These are phyloP conservation scores for Drosophila vallismaia DNA, from an alignment of 2,888 invertebrate genomes.

Conservation along the genomic window DNA sequence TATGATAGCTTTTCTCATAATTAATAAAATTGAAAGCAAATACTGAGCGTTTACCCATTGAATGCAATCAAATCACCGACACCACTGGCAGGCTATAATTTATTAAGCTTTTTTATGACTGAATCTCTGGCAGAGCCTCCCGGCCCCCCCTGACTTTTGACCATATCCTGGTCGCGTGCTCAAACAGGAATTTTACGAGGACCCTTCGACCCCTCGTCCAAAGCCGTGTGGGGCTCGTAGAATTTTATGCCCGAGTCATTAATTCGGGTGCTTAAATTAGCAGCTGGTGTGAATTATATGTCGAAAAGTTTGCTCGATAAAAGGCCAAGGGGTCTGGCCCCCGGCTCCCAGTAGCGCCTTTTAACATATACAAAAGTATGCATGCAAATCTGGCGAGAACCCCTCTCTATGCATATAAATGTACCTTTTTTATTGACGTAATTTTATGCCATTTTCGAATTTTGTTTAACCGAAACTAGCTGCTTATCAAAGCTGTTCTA, in stretches of 20 bases:
- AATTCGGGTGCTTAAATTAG: slow-evolving; percentile 72
- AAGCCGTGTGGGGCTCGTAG: slow-evolving; percentile 36
- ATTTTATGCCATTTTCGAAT: slow-evolving; percentile 61
- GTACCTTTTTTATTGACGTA: slow-evolving; percentile 74
- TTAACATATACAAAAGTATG: slow-evolving; percentile 2
- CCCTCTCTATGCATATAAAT: slow-evolving; percentile 47
- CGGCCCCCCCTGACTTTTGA: slow-evolving; percentile 30
- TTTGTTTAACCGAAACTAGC: slow-evolving; percentile 42
- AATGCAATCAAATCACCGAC: slow-evolving; percentile 15
- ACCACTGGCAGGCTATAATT: slow-evolving; percentile 21
- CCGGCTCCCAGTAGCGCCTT: slow-evolving; percentile 11
- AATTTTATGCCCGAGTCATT: slow-evolving; percentile 63
- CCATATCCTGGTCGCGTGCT: slow-evolving; percentile 38
- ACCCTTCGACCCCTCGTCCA: slow-evolving; percentile 12
- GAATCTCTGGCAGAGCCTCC: slow-evolving; percentile 26
- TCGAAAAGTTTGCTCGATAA: slow-evolving; percentile 77
- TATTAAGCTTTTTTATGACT: slow-evolving; percentile 38
- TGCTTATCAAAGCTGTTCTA: slow-evolving; percentile 63
- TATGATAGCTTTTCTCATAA: slow-evolving; percentile 1
- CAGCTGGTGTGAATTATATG: slow-evolving; percentile 77
- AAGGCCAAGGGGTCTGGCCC: slow-evolving; percentile 32
- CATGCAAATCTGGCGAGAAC: slow-evolving; percentile 8
- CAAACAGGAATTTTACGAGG: slow-evolving; percentile 26
- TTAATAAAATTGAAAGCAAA: slow-evolving; percentile 26
- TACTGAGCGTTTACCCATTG: slow-evolving; percentile 4